Evolutionary conservation across 2,888 invertebrate species (phyloP).

Genomic region (Harpagoxenus sublaevis): DNA sequence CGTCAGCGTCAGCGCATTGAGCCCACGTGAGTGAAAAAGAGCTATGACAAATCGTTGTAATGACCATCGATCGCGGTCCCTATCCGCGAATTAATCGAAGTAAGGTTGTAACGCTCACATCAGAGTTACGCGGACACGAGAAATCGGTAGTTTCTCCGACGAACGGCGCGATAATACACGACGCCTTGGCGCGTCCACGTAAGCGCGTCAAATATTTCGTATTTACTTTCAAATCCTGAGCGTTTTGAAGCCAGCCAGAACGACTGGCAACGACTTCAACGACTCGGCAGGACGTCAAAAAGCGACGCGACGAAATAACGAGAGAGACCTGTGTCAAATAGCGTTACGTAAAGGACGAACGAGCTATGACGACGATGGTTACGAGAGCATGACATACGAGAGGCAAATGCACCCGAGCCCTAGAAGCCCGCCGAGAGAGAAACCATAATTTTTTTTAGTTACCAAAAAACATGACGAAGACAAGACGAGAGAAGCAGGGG

Average conservation of each 20-base stretch:
- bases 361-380: not conserved
- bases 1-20: not conserved
- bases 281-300: conserved; percentile 15
- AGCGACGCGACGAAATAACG: conserved; percentile 21
- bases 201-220: not conserved
- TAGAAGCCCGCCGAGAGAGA: not conserved
- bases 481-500: not conserved
- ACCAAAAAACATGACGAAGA: conserved; percentile 8
- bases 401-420: not conserved
- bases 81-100: not conserved
- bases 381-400: conserved; percentile 9
- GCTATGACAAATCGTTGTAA: conserved; percentile 16
- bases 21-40: not conserved
- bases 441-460: conserved; percentile 35
- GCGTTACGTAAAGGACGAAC: conserved; percentile 21
- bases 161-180: not conserved
- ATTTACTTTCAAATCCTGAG: conserved; percentile 7
- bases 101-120: not conserved
- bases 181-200: not conserved
- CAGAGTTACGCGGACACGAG: not conserved
- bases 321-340: conserved; percentile 3
- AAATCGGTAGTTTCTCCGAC: conserved; percentile 9
- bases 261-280: not conserved
- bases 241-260: not conserved
- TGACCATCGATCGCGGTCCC: not conserved